phyloP scores from a whole-genome alignment of 2,113 vertebrate genomes.

The Esox niger region DNA sequence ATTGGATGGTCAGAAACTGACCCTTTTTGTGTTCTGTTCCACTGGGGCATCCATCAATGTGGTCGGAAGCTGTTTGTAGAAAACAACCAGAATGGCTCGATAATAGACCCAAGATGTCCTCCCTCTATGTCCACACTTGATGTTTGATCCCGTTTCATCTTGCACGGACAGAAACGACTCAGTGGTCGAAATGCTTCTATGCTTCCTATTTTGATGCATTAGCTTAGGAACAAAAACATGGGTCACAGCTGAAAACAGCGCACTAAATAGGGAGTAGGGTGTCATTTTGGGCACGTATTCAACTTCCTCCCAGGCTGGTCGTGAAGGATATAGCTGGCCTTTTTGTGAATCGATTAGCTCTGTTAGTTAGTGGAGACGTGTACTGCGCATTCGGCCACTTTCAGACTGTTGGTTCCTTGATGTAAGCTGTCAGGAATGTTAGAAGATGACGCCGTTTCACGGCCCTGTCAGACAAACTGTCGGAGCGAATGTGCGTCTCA shows the following conservation, averaged over 20 bases:
- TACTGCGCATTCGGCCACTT: not conserved
- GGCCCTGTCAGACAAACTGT: too few species aligned
- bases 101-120: conserved; percentile 5
- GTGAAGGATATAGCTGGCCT: conserved; percentile 33
- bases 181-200: not conserved
- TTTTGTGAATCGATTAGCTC: conserved; percentile 10
- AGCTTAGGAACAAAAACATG: too few species aligned
- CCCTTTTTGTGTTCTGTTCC: not conserved
- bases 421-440: too few species aligned
- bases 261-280: too few species aligned
- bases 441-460: too few species aligned
- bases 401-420: not conserved
- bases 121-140: not conserved
- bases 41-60: not conserved
- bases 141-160: not conserved
- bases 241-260: too few species aligned
- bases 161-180: not conserved
- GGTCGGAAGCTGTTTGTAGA: not conserved
- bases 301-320: not conserved
- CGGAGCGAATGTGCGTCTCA: too few species aligned
- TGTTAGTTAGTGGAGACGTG: not conserved
- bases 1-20: not conserved
- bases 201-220: too few species aligned
- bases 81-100: not conserved
- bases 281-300: not conserved